Evolutionary conservation across 2,113 vertebrate genomes (phyloP).

Genomic region (Grammomys surdaster): DNA sequence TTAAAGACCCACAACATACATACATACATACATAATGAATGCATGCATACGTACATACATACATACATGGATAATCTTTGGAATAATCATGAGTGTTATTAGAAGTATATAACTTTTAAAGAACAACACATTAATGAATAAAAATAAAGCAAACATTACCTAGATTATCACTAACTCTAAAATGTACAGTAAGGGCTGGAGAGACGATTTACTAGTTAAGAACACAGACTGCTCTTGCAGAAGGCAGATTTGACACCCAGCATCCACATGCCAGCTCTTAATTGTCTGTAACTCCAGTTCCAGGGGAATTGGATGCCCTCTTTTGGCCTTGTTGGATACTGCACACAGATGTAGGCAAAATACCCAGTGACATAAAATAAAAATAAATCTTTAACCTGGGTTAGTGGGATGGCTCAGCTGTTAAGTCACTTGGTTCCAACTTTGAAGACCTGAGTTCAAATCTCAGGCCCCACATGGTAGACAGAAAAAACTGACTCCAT

Average conservation of each 20-base stretch:
- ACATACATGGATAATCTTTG: background rate
- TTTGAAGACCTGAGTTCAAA: background rate
- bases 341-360: background rate
- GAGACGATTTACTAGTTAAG: background rate
- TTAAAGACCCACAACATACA: background rate
- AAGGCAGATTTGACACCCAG: background rate
- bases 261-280: background rate
- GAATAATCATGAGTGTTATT: background rate
- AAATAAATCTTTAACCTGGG: background rate
- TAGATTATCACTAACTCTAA: background rate
- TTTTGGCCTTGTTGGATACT: background rate
- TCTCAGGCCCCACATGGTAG: background rate
- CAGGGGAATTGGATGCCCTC: background rate
- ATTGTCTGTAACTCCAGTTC: background rate
- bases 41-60: background rate
- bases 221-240: background rate
- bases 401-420: background rate
- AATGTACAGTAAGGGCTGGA: background rate
- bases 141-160: slow-evolving; percentile 50
- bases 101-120: slow-evolving; percentile 23
- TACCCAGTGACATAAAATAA: background rate
- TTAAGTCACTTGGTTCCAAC: background rate
- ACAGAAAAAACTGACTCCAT: background rate
- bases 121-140: background rate
- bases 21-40: background rate